phyloP scores from a whole-genome alignment of 2,113 vertebrate genomes.

The Boleophthalmus pectinirostris region DNA sequence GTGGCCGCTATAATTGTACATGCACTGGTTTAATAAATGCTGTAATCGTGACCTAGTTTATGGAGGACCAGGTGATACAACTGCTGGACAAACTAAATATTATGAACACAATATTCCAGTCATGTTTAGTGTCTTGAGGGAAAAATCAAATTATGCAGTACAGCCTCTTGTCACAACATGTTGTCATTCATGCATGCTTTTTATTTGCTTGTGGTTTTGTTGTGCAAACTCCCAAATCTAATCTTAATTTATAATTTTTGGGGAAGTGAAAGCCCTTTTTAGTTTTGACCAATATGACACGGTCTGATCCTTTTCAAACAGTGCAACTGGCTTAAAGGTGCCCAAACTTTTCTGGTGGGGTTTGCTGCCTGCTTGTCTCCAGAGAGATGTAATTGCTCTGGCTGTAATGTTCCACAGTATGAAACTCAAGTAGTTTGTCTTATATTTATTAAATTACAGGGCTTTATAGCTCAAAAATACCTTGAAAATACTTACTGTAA shows the following conservation, averaged over 20 bases:
- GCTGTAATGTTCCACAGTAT: no score
- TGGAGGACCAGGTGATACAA: slow-evolving; percentile 6
- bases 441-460: no score
- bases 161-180: neutral
- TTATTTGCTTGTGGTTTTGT: neutral
- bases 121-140: neutral
- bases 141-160: neutral
- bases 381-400: no score
- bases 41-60: slow-evolving; percentile 29
- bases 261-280: neutral
- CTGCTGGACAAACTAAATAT: slow-evolving; percentile 5
- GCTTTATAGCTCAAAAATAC: no score
- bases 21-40: neutral
- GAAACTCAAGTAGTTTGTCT: no score
- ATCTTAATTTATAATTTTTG: neutral
- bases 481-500: no score
- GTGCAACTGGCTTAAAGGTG: no score
- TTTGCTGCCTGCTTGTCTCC: no score
- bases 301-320: neutral
- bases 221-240: neutral
- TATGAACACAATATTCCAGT: neutral
- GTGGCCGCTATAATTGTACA: slow-evolving; percentile 25
- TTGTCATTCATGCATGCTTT: neutral
- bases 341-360: no score
- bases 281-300: no score